A percentile compares a stretch with the other conserved stretches of the same genome.
Evolutionary conservation across 2,888 invertebrate genomes (phyloP).

Genomic region (Xiphydria camelus): DNA sequence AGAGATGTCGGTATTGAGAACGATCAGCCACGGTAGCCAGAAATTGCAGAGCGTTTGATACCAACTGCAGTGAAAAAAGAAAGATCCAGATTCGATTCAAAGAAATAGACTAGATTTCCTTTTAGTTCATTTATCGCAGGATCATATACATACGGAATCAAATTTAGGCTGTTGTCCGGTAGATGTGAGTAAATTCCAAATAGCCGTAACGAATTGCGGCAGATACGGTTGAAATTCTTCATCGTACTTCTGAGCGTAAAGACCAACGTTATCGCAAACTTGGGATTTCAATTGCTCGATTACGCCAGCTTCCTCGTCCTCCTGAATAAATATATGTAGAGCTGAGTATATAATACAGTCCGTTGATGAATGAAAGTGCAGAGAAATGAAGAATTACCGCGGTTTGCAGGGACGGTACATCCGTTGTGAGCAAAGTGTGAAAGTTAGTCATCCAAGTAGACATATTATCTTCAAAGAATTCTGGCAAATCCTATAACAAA

Average conservation of each 20-base stretch:
- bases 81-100: constrained; percentile 23
- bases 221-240: constrained; percentile 94
- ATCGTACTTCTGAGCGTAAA: constrained; percentile 97
- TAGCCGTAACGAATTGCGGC: constrained; percentile 88
- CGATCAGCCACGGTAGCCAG: constrained; percentile 93
- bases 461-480: constrained; percentile 99
- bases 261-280: constrained; percentile 91
- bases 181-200: constrained; percentile 88
- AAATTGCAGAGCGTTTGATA: constrained; percentile 95
- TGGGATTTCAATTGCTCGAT: constrained; percentile 92
- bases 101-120: not conserved
- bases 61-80: constrained; percentile 67
- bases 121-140: not conserved
- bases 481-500: constrained; percentile 79
- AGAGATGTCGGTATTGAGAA: constrained; percentile 82
- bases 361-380: constrained; percentile 8
- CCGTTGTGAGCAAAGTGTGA: constrained; percentile 75
- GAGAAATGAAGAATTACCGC: constrained; percentile 54
- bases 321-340: constrained; percentile 61
- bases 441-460: constrained; percentile 92
- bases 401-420: constrained; percentile 77
- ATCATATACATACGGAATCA: constrained; percentile 75
- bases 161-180: constrained; percentile 87
- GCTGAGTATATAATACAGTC: too few species aligned
- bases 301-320: constrained; percentile 84